Percentiles rank a stretch among this genome's conserved stretches.
Conservation (phyloP, 2,113 vertebrate species). For the Camelus bactrianus region DNA sequence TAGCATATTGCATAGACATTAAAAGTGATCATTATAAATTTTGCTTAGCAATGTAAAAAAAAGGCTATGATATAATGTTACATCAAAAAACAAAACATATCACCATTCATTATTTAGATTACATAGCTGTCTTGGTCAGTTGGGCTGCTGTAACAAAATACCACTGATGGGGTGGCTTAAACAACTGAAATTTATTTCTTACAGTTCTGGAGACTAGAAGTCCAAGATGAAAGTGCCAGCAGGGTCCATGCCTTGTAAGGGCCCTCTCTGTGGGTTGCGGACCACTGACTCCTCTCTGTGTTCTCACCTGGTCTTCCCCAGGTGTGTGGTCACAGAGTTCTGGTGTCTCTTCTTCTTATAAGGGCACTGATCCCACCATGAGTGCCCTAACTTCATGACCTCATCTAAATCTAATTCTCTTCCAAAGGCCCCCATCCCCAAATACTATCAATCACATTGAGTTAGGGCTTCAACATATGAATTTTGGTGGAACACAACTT, state of each 20-base stretch:
- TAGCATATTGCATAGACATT: neutral
- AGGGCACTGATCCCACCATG: neutral
- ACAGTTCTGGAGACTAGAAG: neutral
- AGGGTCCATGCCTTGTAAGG: neutral
- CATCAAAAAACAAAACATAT: neutral
- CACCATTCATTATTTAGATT: neutral
- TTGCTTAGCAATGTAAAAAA: conserved; percentile 20
- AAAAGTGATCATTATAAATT: conserved; percentile 29
- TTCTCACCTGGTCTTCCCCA: neutral
- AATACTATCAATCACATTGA: neutral
- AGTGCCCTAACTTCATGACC: neutral
- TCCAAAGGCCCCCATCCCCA: neutral
- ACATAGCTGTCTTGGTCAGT: neutral
- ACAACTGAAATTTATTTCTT: neutral
- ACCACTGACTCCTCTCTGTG: neutral
- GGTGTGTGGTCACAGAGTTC: neutral
- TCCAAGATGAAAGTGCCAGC: neutral
- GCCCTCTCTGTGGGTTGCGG: neutral
- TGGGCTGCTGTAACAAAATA: neutral
- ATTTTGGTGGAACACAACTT: neutral
- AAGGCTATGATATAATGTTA: neutral
- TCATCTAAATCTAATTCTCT: neutral
- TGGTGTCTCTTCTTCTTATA: neutral
- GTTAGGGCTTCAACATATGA: neutral
- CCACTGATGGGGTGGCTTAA: neutral